Base-by-base conservation (phyloP, 35 echinoderm and acorn worm species). In the Eucidaris tribuloides region DNA sequence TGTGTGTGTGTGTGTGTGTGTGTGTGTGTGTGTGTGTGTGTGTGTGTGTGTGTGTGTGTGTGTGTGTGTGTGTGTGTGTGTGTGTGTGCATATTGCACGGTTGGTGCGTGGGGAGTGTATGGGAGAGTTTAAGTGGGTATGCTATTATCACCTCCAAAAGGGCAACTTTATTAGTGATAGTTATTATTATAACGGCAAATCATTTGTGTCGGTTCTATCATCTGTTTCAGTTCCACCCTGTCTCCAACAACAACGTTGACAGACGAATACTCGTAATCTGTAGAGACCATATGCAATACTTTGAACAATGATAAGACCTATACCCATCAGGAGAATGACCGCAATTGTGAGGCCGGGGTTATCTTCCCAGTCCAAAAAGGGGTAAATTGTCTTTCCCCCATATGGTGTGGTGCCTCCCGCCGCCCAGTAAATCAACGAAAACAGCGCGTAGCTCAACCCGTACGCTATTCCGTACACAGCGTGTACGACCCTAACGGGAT, bases 381-480 rank as follows among this genome's bases (percentile, higher is more conserved):
- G 82, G 52, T 84, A 84, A 29, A 84, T 84, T 22, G 30, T 41
- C 18, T 22, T 84, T 3, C 49, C 62, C 42, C 82, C 82, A 18
- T 20, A 60, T 31, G 57, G 43, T 25, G 66, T 64, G 18, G 66
- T 36, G 0, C 85, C 85, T 15, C 85, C 85, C n/a, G 85, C 76
- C 23, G 44, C 39, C 30, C 35, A 88, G 62, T 81, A 88, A 45
- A 88, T 65, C 28, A 80, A 30, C 14, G 85, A 65, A 37, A 88
- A 88, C 14, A 48, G 45, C 13, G 35, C 19, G 33, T 88, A 88
- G 1, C 28, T 7, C 23, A 81, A 33, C 31, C 85, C 77, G 59
- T 88, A 88, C 1, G 71, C 15, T 4, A 80, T 45, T 17, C 42
- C 38, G 44, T 88, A 88, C 29, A 81, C n/a, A 32, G 31, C 42